Conservation (phyloP, 2,797 vertebrate genomes). For the Allobates femoralis region DNA sequence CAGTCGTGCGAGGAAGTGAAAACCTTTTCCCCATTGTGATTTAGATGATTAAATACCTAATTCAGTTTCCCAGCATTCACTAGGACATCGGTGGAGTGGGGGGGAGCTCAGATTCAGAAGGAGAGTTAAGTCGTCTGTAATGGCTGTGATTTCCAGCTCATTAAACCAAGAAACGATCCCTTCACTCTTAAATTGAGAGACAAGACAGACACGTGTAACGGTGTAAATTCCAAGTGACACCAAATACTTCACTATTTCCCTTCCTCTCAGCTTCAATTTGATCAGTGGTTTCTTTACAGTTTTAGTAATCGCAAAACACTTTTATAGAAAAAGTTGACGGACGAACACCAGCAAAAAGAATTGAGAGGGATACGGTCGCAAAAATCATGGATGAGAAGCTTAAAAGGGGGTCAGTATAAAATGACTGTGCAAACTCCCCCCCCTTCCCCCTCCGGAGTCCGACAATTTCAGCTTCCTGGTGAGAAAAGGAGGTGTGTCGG, state of each 20-base stretch:
- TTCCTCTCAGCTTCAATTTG: background rate
- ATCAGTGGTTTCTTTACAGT: background rate
- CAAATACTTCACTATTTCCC: background rate
- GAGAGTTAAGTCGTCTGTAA: background rate
- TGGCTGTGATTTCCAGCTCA: conserved; percentile 29
- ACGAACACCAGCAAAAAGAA: background rate
- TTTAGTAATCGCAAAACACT: background rate
- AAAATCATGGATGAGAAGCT: background rate
- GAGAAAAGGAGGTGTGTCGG: too few relatives aligned
- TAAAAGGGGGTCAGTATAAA: too few relatives aligned
- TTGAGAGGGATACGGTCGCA: background rate
- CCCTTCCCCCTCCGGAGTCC: too few relatives aligned
- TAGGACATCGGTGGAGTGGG: background rate
- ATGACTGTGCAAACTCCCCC: too few relatives aligned
- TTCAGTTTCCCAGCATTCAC: conserved; percentile 5
- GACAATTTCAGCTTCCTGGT: too few relatives aligned
- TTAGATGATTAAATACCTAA: conserved; percentile 36
- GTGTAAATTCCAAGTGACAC: conserved; percentile 8
- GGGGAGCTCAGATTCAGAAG: background rate
- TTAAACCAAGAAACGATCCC: conserved; percentile 10
- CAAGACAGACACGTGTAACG: background rate
- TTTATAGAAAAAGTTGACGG: background rate
- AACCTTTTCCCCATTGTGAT: conserved; percentile 18
- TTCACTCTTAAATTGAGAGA: conserved; percentile 7
- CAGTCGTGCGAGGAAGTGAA: background rate